Evolutionary conservation across 2,113 vertebrate genomes (phyloP), one percentile per base, ranked within the genome.

Genomic region (Salvelinus namaycush): DNA sequence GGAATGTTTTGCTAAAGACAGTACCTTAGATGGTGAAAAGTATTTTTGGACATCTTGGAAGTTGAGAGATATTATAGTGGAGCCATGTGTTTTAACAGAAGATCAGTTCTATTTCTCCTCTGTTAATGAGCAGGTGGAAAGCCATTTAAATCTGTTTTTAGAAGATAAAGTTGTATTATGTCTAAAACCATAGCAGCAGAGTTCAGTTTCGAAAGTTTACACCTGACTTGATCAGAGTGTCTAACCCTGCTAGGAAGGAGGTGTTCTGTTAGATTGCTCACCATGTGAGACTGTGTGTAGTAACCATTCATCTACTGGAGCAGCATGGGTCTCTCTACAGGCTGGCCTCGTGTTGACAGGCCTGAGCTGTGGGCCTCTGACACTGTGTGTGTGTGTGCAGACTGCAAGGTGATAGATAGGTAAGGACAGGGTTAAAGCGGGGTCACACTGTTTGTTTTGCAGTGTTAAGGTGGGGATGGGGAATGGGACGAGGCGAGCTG

Each of bases 381-480:
- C 44, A 31, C 13, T 54, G 49, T 54, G 49, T 54, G 49, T 51
- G 49, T 48, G 71, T 67, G 65, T 74, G 67, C 48, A 64, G 18
- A 70, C 87, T 70, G 77, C 83, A 77, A 78, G 71, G 82, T 93
- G 90, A 93, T 92, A 85, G 88, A 93, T 93, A 88, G 87, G 78
- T 70, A 66, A 78, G 74, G 77, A 76, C 18, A 39, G 86, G 91
- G 88, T 93, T 82, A 92, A 75, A 86, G 49, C 27, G 5, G 86
- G 92, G 91, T 92, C 91, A 89, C 59, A 18, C 60, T 89, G 86
- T 90, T 91, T 91, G 87, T 89, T 85, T 90, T 85, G 83, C 78
- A 83, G 88, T 79, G 83, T 87, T 90, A 83, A 84, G 87, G 74
- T 85, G 51, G 3, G 51, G 51, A 18, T 54, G 12, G 51, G 14